Evolutionary conservation across 1,140 invertebrate species (phyloP).

Genomic region (Zaprionus vittiger): DNA sequence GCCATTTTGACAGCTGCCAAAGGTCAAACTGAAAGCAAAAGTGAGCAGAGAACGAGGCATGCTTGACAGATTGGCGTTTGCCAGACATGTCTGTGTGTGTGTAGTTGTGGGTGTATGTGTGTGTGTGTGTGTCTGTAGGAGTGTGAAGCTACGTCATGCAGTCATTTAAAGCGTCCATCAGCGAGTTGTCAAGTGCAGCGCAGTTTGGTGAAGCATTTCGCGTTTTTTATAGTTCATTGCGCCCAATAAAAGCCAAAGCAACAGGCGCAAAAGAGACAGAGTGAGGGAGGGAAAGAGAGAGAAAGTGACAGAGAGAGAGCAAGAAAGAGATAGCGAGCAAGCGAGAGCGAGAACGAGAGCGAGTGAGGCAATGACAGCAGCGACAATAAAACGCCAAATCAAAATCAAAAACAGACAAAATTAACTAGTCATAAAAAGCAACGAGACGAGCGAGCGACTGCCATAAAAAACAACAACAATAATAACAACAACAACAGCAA

Average conservation of each 20-base stretch:
- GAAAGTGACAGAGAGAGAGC: background rate
- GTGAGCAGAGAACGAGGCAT: constrained; percentile 38
- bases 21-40: constrained; percentile 77
- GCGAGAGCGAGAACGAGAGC: background rate
- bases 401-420: constrained; percentile 76
- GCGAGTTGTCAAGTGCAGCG: constrained; percentile 72
- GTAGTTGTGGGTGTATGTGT: constrained; percentile 20
- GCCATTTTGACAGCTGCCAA: constrained; percentile 76
- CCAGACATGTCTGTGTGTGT: background rate
- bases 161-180: constrained; percentile 47
- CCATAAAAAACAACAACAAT: constrained; percentile 29
- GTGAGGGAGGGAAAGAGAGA: background rate
- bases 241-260: constrained; percentile 46
- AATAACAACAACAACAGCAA: constrained; percentile 9
- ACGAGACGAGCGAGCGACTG: constrained; percentile 21
- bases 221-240: constrained; percentile 78
- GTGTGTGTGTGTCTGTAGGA: constrained; percentile 18
- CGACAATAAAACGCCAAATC: constrained; percentile 67
- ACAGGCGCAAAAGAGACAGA: background rate
- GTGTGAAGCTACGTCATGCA: constrained; percentile 40
- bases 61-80: constrained; percentile 66
- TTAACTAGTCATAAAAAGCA: constrained; percentile 76
- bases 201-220: constrained; percentile 54
- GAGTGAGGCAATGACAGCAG: constrained; percentile 33
- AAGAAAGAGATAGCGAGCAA: background rate